Conservation (phyloP, 1,140 invertebrate genomes). For the Babylonia areolata region DNA sequence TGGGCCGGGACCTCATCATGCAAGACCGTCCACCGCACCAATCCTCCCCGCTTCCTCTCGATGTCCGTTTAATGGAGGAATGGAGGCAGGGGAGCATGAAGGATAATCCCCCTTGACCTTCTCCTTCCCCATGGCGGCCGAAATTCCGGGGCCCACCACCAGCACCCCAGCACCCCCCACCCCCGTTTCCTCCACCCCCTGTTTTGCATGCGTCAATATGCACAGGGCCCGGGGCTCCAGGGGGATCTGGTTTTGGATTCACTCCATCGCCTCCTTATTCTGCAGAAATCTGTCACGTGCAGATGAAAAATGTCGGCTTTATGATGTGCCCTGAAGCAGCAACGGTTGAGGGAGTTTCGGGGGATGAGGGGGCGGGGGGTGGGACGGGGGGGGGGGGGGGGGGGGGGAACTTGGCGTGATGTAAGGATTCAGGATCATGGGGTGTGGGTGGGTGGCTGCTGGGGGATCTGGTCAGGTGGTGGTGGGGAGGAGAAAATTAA, state of each 20-base stretch:
- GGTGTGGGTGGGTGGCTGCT: neutral
- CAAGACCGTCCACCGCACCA: too few relatives aligned
- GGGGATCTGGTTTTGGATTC: neutral
- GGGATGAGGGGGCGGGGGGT: too few relatives aligned
- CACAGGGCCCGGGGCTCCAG: neutral
- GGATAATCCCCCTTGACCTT: neutral
- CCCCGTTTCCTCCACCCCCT: neutral
- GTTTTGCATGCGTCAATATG: constrained; percentile 22
- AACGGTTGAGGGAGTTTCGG: neutral
- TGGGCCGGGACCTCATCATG: too few relatives aligned
- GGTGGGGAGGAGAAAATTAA: too few relatives aligned
- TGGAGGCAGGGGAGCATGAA: too few relatives aligned
- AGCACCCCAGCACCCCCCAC: too few relatives aligned
- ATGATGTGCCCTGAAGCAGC: neutral
- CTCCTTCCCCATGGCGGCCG: neutral
- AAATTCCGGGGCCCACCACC: too few relatives aligned
- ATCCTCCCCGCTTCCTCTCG: too few relatives aligned
- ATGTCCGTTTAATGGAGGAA: too few relatives aligned
- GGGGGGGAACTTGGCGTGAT: too few relatives aligned
- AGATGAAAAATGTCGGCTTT: constrained; percentile 23
- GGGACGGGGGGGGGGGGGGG: too few relatives aligned
- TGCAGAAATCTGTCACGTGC: constrained; percentile 14
- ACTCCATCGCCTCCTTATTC: neutral
- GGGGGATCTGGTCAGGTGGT: neutral
- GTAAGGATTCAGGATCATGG: too few relatives aligned